These are phyloP conservation scores for Microcebus lehilahytsara DNA, from an alignment of 2,113 vertebrate genomes.

Conservation along the genomic window DNA sequence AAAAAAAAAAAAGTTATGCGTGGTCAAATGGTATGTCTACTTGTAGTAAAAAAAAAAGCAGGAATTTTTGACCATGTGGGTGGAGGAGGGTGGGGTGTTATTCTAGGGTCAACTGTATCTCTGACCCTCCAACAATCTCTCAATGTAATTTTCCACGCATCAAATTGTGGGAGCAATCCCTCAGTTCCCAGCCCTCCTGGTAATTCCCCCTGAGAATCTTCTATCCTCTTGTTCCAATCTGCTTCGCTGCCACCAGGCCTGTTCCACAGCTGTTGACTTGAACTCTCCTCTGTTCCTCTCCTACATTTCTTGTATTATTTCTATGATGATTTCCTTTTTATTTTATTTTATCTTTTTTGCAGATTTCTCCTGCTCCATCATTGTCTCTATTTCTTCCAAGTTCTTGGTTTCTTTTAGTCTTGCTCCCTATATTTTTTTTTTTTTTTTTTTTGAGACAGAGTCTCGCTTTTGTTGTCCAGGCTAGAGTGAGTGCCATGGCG, in stretches of 20 bases:
- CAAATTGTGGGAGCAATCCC: background rate
- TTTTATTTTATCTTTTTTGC: background rate
- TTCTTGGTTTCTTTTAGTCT: constrained; percentile 8
- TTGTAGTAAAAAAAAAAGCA: background rate
- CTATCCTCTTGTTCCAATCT: background rate
- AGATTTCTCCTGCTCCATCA: background rate
- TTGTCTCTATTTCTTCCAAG: background rate
- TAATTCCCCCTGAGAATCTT: background rate
- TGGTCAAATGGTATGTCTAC: no score
- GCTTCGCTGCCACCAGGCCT: background rate
- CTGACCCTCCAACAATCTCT: background rate
- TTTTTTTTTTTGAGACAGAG: no score
- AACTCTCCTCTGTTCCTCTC: background rate
- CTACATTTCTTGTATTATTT: background rate
- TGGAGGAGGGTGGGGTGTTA: background rate
- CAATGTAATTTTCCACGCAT: background rate
- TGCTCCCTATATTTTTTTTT: no score
- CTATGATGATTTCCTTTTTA: background rate
- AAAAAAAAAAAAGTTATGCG: no score
- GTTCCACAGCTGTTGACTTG: background rate
- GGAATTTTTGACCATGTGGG: no score
- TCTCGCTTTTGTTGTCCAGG: no score
- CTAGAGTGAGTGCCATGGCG: no score
- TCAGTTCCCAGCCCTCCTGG: background rate
- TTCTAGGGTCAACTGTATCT: background rate